These are phyloP conservation scores for Papilio glaucus DNA, from an alignment of 1,140 invertebrate genomes.

Conservation along the genomic window DNA sequence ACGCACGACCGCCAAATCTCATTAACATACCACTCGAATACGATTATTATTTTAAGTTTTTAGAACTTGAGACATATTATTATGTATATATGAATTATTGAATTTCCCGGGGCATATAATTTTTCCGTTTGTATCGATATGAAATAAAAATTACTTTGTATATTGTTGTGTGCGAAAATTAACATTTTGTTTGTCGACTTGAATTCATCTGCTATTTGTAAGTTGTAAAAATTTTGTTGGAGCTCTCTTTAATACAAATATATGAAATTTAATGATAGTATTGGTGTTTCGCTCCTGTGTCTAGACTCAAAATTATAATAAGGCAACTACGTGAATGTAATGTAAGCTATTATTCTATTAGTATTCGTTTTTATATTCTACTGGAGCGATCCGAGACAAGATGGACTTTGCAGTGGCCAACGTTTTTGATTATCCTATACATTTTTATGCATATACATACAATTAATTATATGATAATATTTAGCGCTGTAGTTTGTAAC, in stretches of 20 bases:
- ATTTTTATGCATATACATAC: constrained; percentile 79
- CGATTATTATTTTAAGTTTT: constrained; percentile 33
- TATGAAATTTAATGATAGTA: constrained; percentile 53
- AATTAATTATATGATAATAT: constrained; percentile 70
- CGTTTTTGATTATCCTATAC: constrained; percentile 76
- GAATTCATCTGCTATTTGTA: constrained; percentile 56
- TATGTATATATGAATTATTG: constrained; percentile 77
- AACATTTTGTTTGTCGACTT: constrained; percentile 64
- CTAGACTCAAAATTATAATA: constrained; percentile 43
- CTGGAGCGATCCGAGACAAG: constrained; percentile 35
- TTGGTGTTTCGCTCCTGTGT: constrained; percentile 50
- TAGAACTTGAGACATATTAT: constrained; percentile 44
- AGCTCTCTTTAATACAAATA: constrained; percentile 70
- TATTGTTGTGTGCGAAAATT: constrained; percentile 72
- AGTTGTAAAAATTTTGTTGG: constrained; percentile 77
- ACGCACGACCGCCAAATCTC: constrained; percentile 10
- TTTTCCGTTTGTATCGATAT: constrained; percentile 62
- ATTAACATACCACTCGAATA: constrained; percentile 32
- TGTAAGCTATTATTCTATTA: constrained; percentile 14
- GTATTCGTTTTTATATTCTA: neutral
- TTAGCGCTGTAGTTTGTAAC: constrained; percentile 78
- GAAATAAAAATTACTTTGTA: constrained; percentile 68
- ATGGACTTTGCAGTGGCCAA: constrained; percentile 71
- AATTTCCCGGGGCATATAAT: constrained; percentile 54
- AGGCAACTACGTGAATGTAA: constrained; percentile 34